Evolutionary conservation across 2,888 invertebrate genomes (phyloP), one percentile per base, ranked within the genome.

Genomic region (Caenorhabditis drosophilae): DNA sequence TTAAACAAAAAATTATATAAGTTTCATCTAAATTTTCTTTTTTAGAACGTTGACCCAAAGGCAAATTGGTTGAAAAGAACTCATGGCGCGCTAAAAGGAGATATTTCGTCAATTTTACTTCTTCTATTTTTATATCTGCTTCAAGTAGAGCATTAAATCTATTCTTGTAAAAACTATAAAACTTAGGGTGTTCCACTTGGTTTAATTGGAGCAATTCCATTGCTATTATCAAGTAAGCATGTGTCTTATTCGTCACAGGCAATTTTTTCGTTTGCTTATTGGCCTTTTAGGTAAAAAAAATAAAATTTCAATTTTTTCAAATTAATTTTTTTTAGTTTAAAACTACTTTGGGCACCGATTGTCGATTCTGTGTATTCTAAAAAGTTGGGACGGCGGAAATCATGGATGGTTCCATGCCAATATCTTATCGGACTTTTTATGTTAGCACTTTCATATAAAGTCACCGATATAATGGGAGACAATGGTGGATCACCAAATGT

Each of bases 311-410:
- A 27, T 35, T 45, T 35, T 44, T 12, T 4, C 3, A 34, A 41
- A 25, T 25, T 27, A 4, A 15, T 31, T 41, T 18, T 26, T 38
- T 88, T 87, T 81, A 89, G 89, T 77, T 81, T 97, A 42, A 99
- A 99, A 85, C 86, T 99, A 42, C 84, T 99, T 56, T 98, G 98
- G 98, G 98, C 98, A 0, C 98, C 98, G 1, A 89, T 99, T 74
- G 96, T 99, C 4, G 98, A 98, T 86, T 91, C 95, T 0, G 84
- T 94, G 45, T 98, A 91, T 84, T 89, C 90, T 70, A 86, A 64
- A 36, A 59, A 58, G 23, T 26, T 72, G 20, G 98, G 98, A 0
- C 87, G 97, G 23, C 87, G 98, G 62, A 98, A 99, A 87, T 92
- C 87, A 2, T 88, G 88, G 88, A 88, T 99, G 16, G 79, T 86